phyloP scores from a whole-genome alignment of 2,797 vertebrate species.

The Cirrhinus molitorella region DNA sequence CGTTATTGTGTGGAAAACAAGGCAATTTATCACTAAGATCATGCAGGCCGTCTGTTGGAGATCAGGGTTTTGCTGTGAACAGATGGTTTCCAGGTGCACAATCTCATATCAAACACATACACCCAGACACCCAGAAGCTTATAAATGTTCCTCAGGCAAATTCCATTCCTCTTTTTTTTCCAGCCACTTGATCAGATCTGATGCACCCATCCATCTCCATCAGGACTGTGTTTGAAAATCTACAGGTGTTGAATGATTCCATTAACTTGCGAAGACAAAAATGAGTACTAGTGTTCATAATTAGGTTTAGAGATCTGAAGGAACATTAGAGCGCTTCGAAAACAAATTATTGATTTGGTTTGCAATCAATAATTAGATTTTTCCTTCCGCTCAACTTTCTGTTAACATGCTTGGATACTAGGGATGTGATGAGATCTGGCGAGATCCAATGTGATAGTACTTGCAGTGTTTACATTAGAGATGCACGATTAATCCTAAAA shows the following conservation, averaged over 20 bases:
- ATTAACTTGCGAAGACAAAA: not conserved
- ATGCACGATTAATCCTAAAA: no score
- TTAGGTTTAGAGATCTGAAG: not conserved
- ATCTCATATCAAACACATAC: not conserved
- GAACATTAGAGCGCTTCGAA: not conserved
- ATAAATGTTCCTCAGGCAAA: not conserved
- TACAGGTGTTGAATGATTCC: not conserved
- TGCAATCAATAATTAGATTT: no score
- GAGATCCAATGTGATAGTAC: no score
- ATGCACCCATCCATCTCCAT: not conserved
- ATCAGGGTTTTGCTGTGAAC: constrained; percentile 49
- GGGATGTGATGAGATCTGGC: no score
- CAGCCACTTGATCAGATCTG: not conserved
- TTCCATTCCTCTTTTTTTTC: not conserved
- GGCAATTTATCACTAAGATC: not conserved
- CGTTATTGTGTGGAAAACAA: not conserved
- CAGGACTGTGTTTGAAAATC: not conserved
- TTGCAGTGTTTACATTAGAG: no score
- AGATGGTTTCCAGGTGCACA: not conserved
- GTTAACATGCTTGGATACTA: no score
- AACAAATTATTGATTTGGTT: no score
- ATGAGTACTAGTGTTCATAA: not conserved
- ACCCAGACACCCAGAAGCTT: not conserved
- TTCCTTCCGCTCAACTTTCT: no score
- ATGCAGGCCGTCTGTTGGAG: not conserved